Evolutionary conservation across 2,888 invertebrate species (phyloP).

Genomic region (Lysandra coridon): DNA sequence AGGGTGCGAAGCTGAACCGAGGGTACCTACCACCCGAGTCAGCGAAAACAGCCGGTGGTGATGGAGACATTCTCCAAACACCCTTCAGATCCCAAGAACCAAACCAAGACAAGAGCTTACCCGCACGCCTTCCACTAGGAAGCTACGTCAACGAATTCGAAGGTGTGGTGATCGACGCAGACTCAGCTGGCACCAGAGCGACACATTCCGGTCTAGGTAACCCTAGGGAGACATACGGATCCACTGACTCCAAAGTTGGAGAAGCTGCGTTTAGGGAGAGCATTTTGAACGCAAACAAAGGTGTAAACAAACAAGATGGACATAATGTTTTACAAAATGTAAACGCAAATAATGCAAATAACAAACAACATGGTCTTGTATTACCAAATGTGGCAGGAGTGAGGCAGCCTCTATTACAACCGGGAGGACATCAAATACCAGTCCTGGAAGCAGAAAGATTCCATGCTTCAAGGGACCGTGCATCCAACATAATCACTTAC

Average conservation of each 20-base stretch:
- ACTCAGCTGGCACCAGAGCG: conserved; percentile 60
- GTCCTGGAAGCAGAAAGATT: conserved; percentile 45
- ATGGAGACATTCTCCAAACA: conserved; percentile 53
- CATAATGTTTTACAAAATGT: background rate
- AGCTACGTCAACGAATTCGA: conserved; percentile 63
- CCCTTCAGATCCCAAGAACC: conserved; percentile 49
- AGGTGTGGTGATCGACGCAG: conserved; percentile 73
- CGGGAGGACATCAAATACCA: conserved; percentile 24
- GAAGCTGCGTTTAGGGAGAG: conserved; percentile 60
- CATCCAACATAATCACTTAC: conserved; percentile 55
- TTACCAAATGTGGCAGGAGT: conserved; percentile 5
- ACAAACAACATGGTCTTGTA: conserved; percentile 29
- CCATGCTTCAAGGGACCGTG: conserved; percentile 54
- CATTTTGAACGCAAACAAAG: conserved; percentile 40
- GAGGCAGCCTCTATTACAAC: conserved; percentile 17
- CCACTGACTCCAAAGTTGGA: conserved; percentile 68
- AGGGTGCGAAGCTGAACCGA: conserved; percentile 64
- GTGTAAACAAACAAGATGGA: conserved; percentile 30
- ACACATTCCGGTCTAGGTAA: conserved; percentile 60
- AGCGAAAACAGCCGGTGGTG: conserved; percentile 63
- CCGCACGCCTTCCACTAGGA: conserved; percentile 52
- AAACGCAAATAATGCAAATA: background rate
- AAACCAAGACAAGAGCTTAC: background rate
- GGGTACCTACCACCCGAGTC: conserved; percentile 63
- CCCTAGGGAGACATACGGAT: conserved; percentile 64